Conservation (phyloP, 2,888 invertebrate species). For the Drosophila tripunctata region DNA sequence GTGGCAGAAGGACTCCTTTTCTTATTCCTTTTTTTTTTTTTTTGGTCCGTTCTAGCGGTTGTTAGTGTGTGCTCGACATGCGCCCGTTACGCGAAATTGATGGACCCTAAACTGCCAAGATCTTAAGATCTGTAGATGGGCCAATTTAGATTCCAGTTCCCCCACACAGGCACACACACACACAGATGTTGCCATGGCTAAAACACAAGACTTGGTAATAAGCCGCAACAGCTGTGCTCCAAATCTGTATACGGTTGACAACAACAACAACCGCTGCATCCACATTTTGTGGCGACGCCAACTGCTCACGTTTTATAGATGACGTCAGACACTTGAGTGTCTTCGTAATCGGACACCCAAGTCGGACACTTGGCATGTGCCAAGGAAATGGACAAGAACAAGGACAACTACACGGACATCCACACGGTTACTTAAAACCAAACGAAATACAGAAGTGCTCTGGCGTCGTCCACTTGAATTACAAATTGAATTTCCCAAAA, state of each 20-base stretch:
- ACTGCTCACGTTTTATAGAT: conserved; percentile 42
- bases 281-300: conserved; percentile 50
- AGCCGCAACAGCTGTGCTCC: conserved; percentile 43
- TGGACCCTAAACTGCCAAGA: conserved; percentile 50
- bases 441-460: conserved; percentile 71
- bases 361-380: conserved; percentile 71
- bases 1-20: conserved; percentile 49
- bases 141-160: conserved; percentile 78
- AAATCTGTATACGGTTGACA: conserved; percentile 6
- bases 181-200: conserved; percentile 56
- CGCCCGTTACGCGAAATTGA: conserved; percentile 74
- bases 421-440: conserved; percentile 59
- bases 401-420: no score
- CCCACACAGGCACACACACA: no score
- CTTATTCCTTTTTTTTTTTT: no score
- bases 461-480: conserved; percentile 72
- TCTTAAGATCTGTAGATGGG: conserved; percentile 54
- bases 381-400: conserved; percentile 66
- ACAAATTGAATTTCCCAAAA: conserved; percentile 53
- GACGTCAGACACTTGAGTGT: conserved; percentile 53
- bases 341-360: conserved; percentile 63
- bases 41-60: conserved; percentile 63
- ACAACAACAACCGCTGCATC: conserved; percentile 33
- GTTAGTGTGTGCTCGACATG: conserved; percentile 31
- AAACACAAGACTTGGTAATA: conserved; percentile 40